Evolutionary conservation across 2,888 invertebrate genomes (phyloP), one percentile per base, ranked within the genome.

Genomic region (Gonocerus acuteangulatus): DNA sequence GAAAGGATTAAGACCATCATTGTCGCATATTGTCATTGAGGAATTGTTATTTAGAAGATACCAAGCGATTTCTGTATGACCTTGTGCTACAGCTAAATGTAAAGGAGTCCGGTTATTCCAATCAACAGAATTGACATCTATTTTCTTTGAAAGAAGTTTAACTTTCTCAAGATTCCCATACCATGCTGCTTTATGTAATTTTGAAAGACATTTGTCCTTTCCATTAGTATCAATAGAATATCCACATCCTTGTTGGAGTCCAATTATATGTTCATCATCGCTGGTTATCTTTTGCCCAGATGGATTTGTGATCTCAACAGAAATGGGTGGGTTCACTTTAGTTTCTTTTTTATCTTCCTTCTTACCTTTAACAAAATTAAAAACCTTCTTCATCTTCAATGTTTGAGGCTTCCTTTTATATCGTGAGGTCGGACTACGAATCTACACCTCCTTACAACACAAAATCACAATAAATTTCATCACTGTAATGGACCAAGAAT

Each of bases 361-460:
- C 45, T 68, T 69, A 9, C 72, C 71, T 65, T 71, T 72, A 4
- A 72, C 71, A 60, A 72, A 71, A 64, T 71, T 71, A 7, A 72
- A 62, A 21, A 71, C 71, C 66, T 71, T 71, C 66, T 69, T 71
- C 72, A 72, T 72, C 39, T 19, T 61, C 36, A 36, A 36, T 22
- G 36, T 42, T 39, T 39, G 4, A n/a, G n/a, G 15, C 39, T n/a
- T 2, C 4, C 9, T 27, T 9, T 9, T 27, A 6, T 4, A 27
- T 27, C 4, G 4, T 6, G 27, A 27, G 9, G 27, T 6, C 4
- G 4, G 4, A 27, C 4, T 27, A 6, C 4, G 4, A 9, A 27
- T 27, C 9, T 27, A 27, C 4, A 6, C 9, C 9, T 27, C 27
- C 27, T 6, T 27, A 6, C 4, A 27, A 27, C 27, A 27, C 9